Conservation (phyloP, 2,113 vertebrate species). For the Donacobius atricapilla region DNA sequence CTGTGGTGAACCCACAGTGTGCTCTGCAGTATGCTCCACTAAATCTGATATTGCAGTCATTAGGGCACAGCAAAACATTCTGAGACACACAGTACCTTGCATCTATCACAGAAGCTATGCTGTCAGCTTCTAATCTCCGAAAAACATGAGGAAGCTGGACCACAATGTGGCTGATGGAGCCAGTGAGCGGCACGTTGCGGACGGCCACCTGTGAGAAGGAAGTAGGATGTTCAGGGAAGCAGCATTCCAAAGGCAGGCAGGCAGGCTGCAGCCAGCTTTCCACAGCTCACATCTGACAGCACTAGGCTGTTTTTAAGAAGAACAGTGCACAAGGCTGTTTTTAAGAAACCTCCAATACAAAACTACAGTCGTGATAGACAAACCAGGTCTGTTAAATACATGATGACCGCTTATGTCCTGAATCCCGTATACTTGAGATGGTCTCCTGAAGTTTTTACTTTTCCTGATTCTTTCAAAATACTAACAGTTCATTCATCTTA, state of each 20-base stretch:
- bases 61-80: not conserved
- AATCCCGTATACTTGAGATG: not conserved
- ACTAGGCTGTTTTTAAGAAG: not conserved
- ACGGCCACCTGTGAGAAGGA: conserved; percentile 73
- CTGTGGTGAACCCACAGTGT: no score
- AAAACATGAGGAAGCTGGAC: conserved; percentile 96
- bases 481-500: not conserved
- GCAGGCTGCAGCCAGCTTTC: not conserved
- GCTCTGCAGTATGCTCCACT: not conserved
- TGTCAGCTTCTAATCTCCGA: conserved; percentile 83
- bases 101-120: conserved; percentile 71
- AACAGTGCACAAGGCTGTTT: not conserved
- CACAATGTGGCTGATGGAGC: conserved; percentile 89
- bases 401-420: not conserved
- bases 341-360: not conserved
- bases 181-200: conserved; percentile 79
- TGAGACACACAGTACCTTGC: conserved; percentile 73
- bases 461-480: not conserved
- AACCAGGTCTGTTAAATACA: not conserved
- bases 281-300: not conserved
- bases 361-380: not conserved
- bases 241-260: not conserved
- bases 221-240: not conserved
- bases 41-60: not conserved
- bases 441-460: not conserved